Evolutionary conservation across 2,888 invertebrate genomes (phyloP), one percentile per base, ranked within the genome.

Genomic region (Eutolmus rufibarbis): DNA sequence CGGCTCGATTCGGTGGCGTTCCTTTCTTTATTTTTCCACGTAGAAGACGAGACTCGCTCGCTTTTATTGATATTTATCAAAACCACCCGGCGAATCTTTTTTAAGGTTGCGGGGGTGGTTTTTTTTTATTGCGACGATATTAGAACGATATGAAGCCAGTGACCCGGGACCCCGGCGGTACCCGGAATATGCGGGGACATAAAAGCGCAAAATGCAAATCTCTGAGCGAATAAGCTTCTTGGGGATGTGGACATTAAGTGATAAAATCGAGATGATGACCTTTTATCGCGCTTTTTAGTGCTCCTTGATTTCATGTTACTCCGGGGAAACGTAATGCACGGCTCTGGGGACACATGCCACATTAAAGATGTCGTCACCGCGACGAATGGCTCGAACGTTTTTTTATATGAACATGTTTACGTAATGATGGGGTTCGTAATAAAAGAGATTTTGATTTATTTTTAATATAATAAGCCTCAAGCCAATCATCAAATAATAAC

Each of bases 31-130:
- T 66, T 66, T 16, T 46, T 46, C 43, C 43, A 66, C 19, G 66
- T 28, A 14, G 28, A 28, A 66, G 28, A 66, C 28, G 79, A 34
- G 79, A 14, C 28, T 16, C 40, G 51, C 79, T 28, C 79, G 28
- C 31, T 79, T 79, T 79, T 79, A 79, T 79, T 79, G 51, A 37
- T 79, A 79, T 79, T 79, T 79, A 79, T 23, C 79, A 79, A 46
- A 51, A 51, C 79, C 51, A 66, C 66, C 66, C 66, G 23, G 12
- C 23, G 66, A 28, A 46, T 46, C 43, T 46, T 66, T 28, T 56
- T 14, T 28, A 28, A 14, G 51, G 31, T 8, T 40, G 43, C 31
- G n/a, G 14, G 51, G 79, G 46, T 79, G 40, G 16, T 46, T 46
- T 46, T 46, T 37, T 79, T 79, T 79, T 79, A 79, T 51, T 79